Evolutionary conservation across 2,888 invertebrate species (phyloP), one percentile per base, ranked within the genome.

Genomic region (Meteorus colon): DNA sequence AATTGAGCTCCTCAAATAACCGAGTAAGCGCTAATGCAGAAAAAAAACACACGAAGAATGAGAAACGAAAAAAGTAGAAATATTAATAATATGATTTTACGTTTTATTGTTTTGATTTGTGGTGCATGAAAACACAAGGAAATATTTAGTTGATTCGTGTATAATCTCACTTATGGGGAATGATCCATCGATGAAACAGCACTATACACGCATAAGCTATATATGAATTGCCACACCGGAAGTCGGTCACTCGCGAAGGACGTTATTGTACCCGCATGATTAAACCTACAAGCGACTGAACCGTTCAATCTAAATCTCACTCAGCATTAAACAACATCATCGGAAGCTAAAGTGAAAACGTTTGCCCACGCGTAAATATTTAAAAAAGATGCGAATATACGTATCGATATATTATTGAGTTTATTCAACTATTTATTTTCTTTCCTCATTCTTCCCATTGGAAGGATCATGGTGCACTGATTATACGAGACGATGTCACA

Each of bases 191-290:
- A 75, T 67, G 60, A 65, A 51, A 48, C 41, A 45, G 29, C 45
- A 51, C 37, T 74, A 62, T 59, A 48, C 74, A 74, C 41, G 62
- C 45, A 48, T 48, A 45, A 45, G 45, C 48, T 16, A 48, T n/a
- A 63, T 70, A 70, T 75, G 37, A 76, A 73, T 76, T 68, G 37
- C 48, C 48, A 60, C 68, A 51, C 73, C 76, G 76, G 76, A 76
- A 76, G 76, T 76, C 51, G 37, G 65, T 73, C 65, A 68, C 68
- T 70, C 48, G 55, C 75, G 73, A 76, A 76, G 76, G 68, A 73
- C 76, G 76, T 76, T 73, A 76, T 76, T 73, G 73, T 76, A 63
- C 76, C 76, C 76, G 76, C 76, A 76, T 76, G 73, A 73, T 76
- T 76, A 73, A 76, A 76, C 76, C 62, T 48, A 48, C 72, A 60